Base-by-base conservation (phyloP, 2,797 vertebrate species). In the Rhinophrynus dorsalis region DNA sequence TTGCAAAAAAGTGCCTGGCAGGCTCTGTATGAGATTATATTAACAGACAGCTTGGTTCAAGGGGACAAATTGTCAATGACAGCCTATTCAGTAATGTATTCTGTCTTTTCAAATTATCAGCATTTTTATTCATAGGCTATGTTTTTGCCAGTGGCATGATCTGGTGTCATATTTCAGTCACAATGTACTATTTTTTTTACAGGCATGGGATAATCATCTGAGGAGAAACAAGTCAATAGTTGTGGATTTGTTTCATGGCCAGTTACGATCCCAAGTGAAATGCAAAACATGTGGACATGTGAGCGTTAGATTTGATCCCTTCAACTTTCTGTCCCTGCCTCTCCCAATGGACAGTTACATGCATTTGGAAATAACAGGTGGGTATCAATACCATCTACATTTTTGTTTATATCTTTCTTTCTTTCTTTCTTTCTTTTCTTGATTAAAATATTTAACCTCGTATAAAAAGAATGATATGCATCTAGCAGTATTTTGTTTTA, bases 301-400 rank as follows among this genome's bases (percentile, higher is more conserved):
- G 81, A 99, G 97, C 37, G 97, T 96, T 56, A 93, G 97, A 74
- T 99, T 99, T 26, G 97, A 99, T 79, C 97, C 97, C 64, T 99
- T 99, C 80, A 99, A 99, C 90, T 99, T 99, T 87, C 89, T 99
- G 66, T 99, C 97, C 6, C 87, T 99, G 63, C 97, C 97, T 29
- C 90, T 99, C 62, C 97, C 97, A 72, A 99, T 99, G 97, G 97
- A 99, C 83, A 99, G 96, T 87, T 99, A 94, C 77, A 98, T 99
- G 96, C 97, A 99, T 75, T 86, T 99, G 81, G 97, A 99, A 91
- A 99, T 99, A 79, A 98, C 94, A 75, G 97, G 97, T 99, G 68
- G 80, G 90, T 82, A 1, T 1, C 29, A 6, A 9, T 61, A 20
- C 24, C 9, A 32, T n/a, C n/a, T n/a, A n/a, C n/a, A n/a, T n/a